Conservation (phyloP, 1,140 invertebrate species). For the Watersipora subatra region DNA sequence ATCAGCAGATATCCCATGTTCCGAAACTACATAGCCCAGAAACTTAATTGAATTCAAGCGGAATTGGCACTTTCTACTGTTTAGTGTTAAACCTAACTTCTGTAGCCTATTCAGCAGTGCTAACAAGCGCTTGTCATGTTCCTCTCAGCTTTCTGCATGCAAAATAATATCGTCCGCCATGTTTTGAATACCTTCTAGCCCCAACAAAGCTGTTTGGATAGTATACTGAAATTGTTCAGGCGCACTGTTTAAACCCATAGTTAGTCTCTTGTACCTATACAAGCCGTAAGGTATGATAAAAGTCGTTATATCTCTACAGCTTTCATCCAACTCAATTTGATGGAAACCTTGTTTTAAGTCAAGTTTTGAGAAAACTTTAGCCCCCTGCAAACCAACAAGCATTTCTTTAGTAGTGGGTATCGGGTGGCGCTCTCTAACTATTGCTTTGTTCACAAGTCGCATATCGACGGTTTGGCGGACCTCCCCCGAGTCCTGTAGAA, state of each 20-base stretch:
- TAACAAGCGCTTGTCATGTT: neutral
- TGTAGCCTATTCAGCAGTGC: neutral
- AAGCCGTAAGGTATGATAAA: slow-evolving; percentile 16
- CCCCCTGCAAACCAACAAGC: slow-evolving; percentile 16
- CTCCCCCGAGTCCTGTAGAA: slow-evolving; percentile 15
- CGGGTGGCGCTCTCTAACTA: slow-evolving; percentile 14
- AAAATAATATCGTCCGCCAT: neutral
- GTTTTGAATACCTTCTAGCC: neutral
- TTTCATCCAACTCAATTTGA: slow-evolving; percentile 19
- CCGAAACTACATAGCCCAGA: neutral
- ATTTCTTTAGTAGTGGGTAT: slow-evolving; percentile 22
- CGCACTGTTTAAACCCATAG: slow-evolving; percentile 17
- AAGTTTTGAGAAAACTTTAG: slow-evolving; percentile 16
- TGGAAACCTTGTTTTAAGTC: slow-evolving; percentile 20
- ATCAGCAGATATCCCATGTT: neutral
- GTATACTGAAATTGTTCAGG: neutral
- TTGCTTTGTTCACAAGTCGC: slow-evolving; percentile 18
- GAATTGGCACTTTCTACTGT: neutral
- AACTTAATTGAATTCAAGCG: neutral
- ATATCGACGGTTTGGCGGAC: slow-evolving; percentile 22
- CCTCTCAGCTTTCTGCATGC: neutral
- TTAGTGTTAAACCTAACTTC: neutral
- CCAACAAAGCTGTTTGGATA: neutral
- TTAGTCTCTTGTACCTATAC: slow-evolving; percentile 16
- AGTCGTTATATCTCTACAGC: slow-evolving; percentile 17